Conservation (phyloP, 2,797 vertebrate genomes). For the Tarsius wallacei region DNA sequence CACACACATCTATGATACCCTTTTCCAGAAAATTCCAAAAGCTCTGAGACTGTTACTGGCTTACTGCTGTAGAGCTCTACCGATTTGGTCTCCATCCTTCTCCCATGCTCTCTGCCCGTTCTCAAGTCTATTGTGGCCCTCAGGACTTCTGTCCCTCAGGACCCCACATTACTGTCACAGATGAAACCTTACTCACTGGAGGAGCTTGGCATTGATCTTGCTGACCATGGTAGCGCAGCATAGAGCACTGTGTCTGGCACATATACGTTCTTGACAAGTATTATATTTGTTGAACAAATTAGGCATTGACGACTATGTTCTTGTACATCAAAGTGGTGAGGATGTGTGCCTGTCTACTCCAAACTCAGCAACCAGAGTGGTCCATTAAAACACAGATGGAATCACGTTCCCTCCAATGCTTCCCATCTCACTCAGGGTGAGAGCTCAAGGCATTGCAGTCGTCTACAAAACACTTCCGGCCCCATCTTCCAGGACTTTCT, state of each 20-base stretch:
- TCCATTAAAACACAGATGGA: neutral
- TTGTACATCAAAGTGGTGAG: too few species aligned
- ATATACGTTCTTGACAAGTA: neutral
- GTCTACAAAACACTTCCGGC: too few species aligned
- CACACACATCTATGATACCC: neutral
- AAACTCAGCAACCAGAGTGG: neutral
- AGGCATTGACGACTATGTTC: neutral
- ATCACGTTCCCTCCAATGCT: neutral
- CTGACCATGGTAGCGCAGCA: too few species aligned
- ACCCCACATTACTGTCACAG: neutral
- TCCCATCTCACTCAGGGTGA: neutral
- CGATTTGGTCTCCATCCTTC: neutral
- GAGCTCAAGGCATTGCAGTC: neutral
- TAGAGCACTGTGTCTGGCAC: neutral
- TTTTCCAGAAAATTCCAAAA: conserved; percentile 16
- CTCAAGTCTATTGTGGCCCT: neutral
- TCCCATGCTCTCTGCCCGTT: rapidly evolving
- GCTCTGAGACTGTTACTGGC: neutral
- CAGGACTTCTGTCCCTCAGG: neutral
- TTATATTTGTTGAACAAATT: neutral
- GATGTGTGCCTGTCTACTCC: neutral
- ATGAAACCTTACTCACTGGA: neutral
- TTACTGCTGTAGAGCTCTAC: neutral
- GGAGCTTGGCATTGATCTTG: neutral
- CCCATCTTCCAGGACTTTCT: too few species aligned